phyloP scores from a whole-genome alignment of 2,888 invertebrate species.

The Apodemia zela region DNA sequence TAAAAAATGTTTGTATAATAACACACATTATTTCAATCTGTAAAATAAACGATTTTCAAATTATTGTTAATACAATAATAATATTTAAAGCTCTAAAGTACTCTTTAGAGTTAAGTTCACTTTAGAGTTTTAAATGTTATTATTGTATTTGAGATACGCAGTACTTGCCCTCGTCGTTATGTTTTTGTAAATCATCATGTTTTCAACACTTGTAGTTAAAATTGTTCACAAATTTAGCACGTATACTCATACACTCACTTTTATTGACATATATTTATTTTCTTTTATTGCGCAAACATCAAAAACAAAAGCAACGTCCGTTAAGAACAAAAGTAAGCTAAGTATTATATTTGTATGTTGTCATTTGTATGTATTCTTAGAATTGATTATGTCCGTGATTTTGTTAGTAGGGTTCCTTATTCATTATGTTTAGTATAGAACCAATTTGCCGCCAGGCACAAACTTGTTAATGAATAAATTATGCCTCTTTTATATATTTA shows the following conservation, averaged over 20 bases:
- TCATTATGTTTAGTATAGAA: neutral
- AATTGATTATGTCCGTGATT: conserved; percentile 11
- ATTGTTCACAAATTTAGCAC: neutral
- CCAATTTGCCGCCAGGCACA: neutral
- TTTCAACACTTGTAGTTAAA: neutral
- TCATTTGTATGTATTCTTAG: conserved; percentile 12
- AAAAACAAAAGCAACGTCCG: neutral
- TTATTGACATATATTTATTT: neutral
- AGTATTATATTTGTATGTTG: no score
- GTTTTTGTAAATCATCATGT: neutral
- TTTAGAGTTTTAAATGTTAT: neutral
- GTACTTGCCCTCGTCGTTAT: neutral
- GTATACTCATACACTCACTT: neutral
- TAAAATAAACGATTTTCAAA: neutral
- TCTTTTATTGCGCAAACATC: neutral
- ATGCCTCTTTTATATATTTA: neutral
- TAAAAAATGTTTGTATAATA: neutral
- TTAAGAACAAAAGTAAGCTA: neutral
- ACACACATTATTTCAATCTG: neutral
- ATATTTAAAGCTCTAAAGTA: no score
- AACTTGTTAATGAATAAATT: neutral
- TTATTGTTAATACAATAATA: no score
- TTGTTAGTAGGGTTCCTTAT: conserved; percentile 7
- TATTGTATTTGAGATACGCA: neutral
- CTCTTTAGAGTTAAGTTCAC: no score